Percentiles rank a stretch among this genome's conserved stretches.
Conservation (phyloP, 2,888 invertebrate genomes). For the Lypha dubia region DNA sequence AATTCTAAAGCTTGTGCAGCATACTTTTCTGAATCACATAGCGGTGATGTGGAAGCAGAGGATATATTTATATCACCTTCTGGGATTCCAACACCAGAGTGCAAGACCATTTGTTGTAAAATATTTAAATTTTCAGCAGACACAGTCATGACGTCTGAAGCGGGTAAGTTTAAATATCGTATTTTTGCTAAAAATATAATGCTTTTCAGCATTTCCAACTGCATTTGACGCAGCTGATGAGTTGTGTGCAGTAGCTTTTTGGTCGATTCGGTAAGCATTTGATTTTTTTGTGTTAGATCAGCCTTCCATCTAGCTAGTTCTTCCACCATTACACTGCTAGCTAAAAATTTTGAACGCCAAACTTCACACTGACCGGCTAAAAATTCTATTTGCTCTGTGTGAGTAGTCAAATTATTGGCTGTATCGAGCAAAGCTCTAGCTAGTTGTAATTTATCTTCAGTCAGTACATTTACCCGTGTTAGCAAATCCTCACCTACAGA, state of each 20-base stretch:
- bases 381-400: slow-evolving; percentile 97
- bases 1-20: slow-evolving; percentile 81
- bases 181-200: slow-evolving; percentile 82
- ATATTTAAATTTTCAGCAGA: slow-evolving; percentile 83
- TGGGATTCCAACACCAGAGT: slow-evolving; percentile 83
- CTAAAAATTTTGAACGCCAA: slow-evolving; percentile 97
- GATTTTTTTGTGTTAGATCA: slow-evolving; percentile 86
- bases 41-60: slow-evolving; percentile 78
- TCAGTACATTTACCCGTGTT: slow-evolving; percentile 93
- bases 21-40: slow-evolving; percentile 81
- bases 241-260: slow-evolving; percentile 80
- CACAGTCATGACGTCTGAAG: slow-evolving; percentile 81
- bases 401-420: slow-evolving; percentile 92
- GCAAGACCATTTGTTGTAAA: slow-evolving; percentile 82
- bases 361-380: slow-evolving; percentile 97
- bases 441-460: slow-evolving; percentile 95
- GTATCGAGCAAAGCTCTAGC: slow-evolving; percentile 93
- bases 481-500: slow-evolving; percentile 97
- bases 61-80: slow-evolving; percentile 79
- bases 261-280: slow-evolving; percentile 81
- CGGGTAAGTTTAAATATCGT: slow-evolving; percentile 81
- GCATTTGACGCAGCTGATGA: slow-evolving; percentile 83
- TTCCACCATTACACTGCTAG: slow-evolving; percentile 96
- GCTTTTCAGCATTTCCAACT: slow-evolving; percentile 82
- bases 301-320: slow-evolving; percentile 95